These are phyloP conservation scores for Panagrolaimus sp. DNA, from an alignment of 1,140 invertebrate genomes.

Conservation along the genomic window DNA sequence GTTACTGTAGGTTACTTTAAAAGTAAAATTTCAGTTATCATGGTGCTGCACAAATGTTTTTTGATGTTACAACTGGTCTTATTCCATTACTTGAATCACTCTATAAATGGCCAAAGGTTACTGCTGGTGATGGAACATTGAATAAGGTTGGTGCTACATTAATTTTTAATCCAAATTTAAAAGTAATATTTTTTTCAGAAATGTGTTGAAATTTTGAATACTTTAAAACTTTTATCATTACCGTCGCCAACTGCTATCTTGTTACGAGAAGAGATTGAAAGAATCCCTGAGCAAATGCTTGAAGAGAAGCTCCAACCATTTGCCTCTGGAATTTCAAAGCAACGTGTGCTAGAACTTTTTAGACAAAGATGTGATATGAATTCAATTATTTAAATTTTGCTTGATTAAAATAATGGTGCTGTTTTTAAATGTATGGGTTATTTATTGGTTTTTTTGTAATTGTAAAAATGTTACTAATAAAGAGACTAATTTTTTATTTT, in stretches of 20 bases:
- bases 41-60: slow-evolving; percentile 38
- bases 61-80: slow-evolving; percentile 28
- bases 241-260: slow-evolving; percentile 38
- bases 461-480: no score
- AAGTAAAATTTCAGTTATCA: slow-evolving; percentile 20
- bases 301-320: slow-evolving; percentile 36
- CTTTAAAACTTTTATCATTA: slow-evolving; percentile 29
- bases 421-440: no score
- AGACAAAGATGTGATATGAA: slow-evolving; percentile 41
- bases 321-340: slow-evolving; percentile 25
- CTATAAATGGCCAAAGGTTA: slow-evolving; percentile 20
- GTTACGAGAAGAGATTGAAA: slow-evolving; percentile 36
- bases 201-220: slow-evolving; percentile 34
- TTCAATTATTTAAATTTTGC: background rate
- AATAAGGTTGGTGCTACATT: slow-evolving; percentile 12
- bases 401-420: no score
- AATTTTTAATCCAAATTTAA: background rate
- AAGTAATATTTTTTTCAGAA: slow-evolving; percentile 30
- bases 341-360: slow-evolving; percentile 25
- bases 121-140: slow-evolving; percentile 25
- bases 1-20: background rate
- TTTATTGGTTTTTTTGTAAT: no score
- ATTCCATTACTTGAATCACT: slow-evolving; percentile 34
- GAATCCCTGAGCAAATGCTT: slow-evolving; percentile 38
- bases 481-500: no score